Conservation (phyloP, 2,797 vertebrate genomes). For the Rhinoraja longicauda region DNA sequence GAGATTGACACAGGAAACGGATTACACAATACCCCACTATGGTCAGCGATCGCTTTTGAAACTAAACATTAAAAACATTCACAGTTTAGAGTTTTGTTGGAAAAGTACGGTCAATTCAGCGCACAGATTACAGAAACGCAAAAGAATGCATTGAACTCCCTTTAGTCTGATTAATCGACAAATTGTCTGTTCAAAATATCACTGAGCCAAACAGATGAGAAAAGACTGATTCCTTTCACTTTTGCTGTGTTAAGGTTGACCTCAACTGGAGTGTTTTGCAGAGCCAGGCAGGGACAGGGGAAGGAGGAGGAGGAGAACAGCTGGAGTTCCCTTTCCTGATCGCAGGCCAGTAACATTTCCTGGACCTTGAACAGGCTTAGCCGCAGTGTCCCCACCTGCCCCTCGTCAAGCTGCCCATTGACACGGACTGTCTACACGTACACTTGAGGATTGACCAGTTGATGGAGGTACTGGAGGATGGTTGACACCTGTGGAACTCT, state of each 20-base stretch:
- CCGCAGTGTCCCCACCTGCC: not conserved
- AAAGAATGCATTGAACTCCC: not conserved
- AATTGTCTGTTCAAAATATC: not conserved
- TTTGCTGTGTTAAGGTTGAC: not conserved
- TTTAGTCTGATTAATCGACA: not conserved
- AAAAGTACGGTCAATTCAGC: not conserved
- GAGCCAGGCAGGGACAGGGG: not conserved
- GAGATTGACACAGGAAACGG: not conserved
- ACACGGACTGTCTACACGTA: not conserved
- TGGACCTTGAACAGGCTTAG: not conserved
- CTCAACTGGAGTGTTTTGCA: not conserved
- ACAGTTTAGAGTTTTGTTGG: not conserved
- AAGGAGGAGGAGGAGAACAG: not conserved
- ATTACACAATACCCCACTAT: not conserved
- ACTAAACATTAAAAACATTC: not conserved
- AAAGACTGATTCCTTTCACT: not conserved
- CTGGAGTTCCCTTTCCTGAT: not conserved
- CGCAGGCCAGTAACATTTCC: not conserved
- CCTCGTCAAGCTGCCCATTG: not conserved
- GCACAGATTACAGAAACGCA: not conserved
- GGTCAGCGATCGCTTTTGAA: not conserved
- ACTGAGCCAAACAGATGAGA: not conserved
- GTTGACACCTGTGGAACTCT: not conserved
- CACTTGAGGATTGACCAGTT: conserved; percentile 1
- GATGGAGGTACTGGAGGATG: not conserved